Base-by-base conservation (phyloP, 1,140 invertebrate species). In the Pachyrhynchus sulphureomaculatus region DNA sequence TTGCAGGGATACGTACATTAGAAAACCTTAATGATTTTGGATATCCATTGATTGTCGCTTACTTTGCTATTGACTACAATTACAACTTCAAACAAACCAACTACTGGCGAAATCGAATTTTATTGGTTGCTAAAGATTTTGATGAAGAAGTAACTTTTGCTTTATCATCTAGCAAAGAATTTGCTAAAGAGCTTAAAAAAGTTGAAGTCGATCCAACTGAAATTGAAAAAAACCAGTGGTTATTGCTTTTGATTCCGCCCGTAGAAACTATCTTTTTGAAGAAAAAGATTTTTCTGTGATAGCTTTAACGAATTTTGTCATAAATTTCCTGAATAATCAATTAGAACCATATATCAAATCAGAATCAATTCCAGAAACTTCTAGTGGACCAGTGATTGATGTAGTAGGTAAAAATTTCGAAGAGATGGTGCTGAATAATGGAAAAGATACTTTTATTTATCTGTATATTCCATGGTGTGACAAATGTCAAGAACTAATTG, bases 401-500 rank as follows among this genome's bases (percentile, higher is more conserved):
- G 93, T 91, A 18, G 96, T 99, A 8, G 95, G 86, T 13, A 95
- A 93, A 79, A 98, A 96, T 79, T 98, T 97, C 79, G 88, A 98
- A 74, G 90, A 98, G 53, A 80, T 98, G 41, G 93, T 98, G 0
- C 89, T 84, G 8, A 88, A 98, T 72, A 88, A 89, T 66, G 88
- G 82, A 26, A 92, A 94, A 72, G 96, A 99, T 79, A 91, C 91
- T 4, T 80, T 99, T 4, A 86, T 99, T 63, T 94, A 98, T 76
- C 98, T 98, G 79, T 98, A 98, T 79, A 95, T 95, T 18, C 95
- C 95, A 0, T 98, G 95, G 94, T 98, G 96, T 77, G 95, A 95
- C 62, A 95, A 98, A 72, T 99, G 96, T 80, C 96, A 96, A 79
- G 92, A 90, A 74, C 80, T 99, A 10, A 85, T 92, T 0, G 95